Conservation (phyloP, 2,797 vertebrate genomes). For the Ara ararauna region DNA sequence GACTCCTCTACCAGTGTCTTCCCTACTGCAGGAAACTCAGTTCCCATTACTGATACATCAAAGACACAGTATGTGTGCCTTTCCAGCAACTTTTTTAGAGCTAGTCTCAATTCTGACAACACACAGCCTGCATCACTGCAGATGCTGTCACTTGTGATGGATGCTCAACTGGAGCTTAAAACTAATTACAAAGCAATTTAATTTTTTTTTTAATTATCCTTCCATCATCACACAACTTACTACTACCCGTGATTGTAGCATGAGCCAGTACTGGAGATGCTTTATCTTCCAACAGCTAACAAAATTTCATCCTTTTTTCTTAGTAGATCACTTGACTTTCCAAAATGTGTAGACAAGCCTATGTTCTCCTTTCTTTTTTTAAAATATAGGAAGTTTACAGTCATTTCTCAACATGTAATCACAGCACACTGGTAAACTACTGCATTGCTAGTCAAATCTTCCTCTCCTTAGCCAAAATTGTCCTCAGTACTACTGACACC, state of each 20-base stretch:
- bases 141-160: neutral
- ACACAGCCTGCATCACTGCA: neutral
- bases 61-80: neutral
- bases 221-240: neutral
- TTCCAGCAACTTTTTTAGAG: neutral
- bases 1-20: neutral
- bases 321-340: neutral
- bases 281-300: neutral
- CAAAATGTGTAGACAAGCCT: neutral
- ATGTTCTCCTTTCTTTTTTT: neutral
- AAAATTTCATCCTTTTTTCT: neutral
- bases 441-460: neutral
- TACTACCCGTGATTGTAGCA: neutral
- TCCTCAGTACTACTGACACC: neutral
- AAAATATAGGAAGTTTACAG: neutral
- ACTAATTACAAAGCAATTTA: neutral
- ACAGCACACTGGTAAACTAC: neutral
- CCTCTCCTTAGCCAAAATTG: neutral
- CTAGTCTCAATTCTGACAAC: neutral
- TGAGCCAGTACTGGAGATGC: neutral
- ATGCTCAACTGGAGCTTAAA: neutral
- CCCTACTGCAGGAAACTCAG: neutral
- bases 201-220: neutral
- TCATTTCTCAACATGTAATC: neutral
- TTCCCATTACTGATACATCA: accelerated